A percentile compares a stretch with the other conserved stretches of the same genome.
Conservation (phyloP, 2,113 vertebrate genomes). For the Xenus cinereus region DNA sequence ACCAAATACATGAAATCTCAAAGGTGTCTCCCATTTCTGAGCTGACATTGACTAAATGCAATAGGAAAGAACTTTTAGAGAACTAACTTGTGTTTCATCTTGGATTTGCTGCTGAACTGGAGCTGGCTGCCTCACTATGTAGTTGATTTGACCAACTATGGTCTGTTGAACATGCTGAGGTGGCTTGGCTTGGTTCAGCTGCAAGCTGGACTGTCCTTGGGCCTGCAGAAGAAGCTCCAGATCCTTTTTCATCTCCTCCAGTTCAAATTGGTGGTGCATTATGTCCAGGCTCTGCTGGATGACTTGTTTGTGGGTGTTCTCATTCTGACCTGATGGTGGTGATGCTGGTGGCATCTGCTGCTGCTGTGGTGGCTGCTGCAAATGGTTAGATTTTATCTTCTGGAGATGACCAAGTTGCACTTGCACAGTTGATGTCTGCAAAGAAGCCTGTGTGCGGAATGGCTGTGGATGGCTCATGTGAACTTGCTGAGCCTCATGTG, state of each 20-base stretch:
- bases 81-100: conserved; percentile 71
- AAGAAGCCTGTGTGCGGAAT: conserved; percentile 23
- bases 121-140: conserved; percentile 78
- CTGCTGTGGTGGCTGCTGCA: conserved; percentile 51
- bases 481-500: conserved; percentile 55
- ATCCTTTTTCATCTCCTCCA: conserved; percentile 82
- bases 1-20: background rate
- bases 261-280: conserved; percentile 77
- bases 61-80: background rate
- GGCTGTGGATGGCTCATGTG: conserved; percentile 38
- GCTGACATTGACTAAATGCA: background rate
- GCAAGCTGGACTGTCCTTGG: conserved; percentile 75
- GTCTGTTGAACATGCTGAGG: conserved; percentile 76
- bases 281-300: conserved; percentile 76
- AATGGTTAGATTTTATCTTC: conserved; percentile 63
- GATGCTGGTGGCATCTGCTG: background rate
- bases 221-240: conserved; percentile 80
- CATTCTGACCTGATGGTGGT: background rate
- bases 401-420: conserved; percentile 72
- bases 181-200: conserved; percentile 77
- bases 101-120: conserved; percentile 71
- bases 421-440: conserved; percentile 68
- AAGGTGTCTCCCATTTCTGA: background rate
- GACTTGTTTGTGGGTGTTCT: conserved; percentile 65
- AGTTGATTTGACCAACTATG: conserved; percentile 80